Evolutionary conservation across 2,113 vertebrate genomes (phyloP), one percentile per base, ranked within the genome.

Genomic region (Crotophaga sulcirostris): DNA sequence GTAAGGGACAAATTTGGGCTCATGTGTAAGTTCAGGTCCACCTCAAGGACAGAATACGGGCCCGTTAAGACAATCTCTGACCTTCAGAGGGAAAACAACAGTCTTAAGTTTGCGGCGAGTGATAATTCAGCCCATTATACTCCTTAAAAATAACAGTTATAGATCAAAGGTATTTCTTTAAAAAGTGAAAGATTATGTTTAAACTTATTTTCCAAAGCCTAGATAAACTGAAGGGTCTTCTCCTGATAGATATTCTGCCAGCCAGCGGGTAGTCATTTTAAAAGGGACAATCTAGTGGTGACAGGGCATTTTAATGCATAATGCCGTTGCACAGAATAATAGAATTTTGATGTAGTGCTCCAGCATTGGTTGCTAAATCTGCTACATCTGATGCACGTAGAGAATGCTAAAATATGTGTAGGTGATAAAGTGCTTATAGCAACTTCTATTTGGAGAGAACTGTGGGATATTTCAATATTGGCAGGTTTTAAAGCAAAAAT

Each of bases 271-370:
- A 94, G 68, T 89, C 69, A 40, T 94, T 95, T 92, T 51, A 52
- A 92, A 89, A 84, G 49, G 88, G 68, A 90, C 72, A 92, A 81
- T 85, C 90, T 95, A 16, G 44, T 86, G 87, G 83, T 92, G 93
- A 92, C 84, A 89, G 87, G 69, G 68, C 64, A 42, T 95, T 95
- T 96, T 88, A 84, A 94, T 97, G 90, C 85, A 87, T 94, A 92
- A 94, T 95, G 93, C 83, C 89, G 44, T 92, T 72, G 76, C 76
- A 56, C 11, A 12, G 93, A 96, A 93, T 96, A 95, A 96, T 94
- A 86, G 83, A 90, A 93, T 96, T 96, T 96, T 96, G 93, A 95
- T 96, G 87, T 86, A 92, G 89, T 69, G 75, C 87, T 92, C 47
- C 64, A 63, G 75, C 79, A 67, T 19, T 93, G 94, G 76, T 63